Evolutionary conservation across 2,888 invertebrate genomes (phyloP), one percentile per base, ranked within the genome.

Genomic region (Iphiclides podalirius): DNA sequence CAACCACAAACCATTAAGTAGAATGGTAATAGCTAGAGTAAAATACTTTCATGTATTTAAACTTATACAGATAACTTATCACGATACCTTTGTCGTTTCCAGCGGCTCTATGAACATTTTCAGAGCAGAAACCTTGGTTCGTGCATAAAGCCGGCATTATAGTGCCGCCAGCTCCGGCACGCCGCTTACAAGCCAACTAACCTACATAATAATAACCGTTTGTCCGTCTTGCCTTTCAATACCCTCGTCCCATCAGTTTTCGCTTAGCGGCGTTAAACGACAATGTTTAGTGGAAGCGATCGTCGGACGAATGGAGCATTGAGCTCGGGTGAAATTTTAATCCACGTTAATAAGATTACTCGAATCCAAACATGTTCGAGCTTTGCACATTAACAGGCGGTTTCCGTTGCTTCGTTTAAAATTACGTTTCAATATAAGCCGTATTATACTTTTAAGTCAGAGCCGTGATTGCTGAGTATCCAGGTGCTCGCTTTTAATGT

Each of bases 201-300:
- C 73, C 73, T 68, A 72, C 67, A 71, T 69, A 64, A 66, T 61
- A 65, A 65, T 64, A 67, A 69, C 64, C 52, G 58, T 64, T 61
- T 41, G 44, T 26, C 35, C 16, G 37, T 42, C 39, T 23, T 44
- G n/a, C 39, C 44, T 50, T 50, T 16, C 34, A 35, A 40, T 28
- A 35, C 35, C 20, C 52, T 57, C 52, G 52, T 45, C 47, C 52
- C 52, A 55, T 60, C 62, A 49, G 44, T 54, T 58, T 53, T 23
- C 58, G 53, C 47, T 62, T 59, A 60, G 55, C 59, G 33, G 13
- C 26, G 23, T 49, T 17, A 39, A 49, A 35, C 14, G 28, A 1
- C n/a, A 28, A 34, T 44, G 23, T 43, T 37, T 20, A 42, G 11
- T 17, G 41, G 4, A 2, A 1, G 3, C 11, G 37, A 37, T 1